A percentile compares a stretch with the other conserved stretches of the same genome.
Evolutionary conservation across 2,797 vertebrate species (phyloP).

Genomic region (Smutsia temminckii): DNA sequence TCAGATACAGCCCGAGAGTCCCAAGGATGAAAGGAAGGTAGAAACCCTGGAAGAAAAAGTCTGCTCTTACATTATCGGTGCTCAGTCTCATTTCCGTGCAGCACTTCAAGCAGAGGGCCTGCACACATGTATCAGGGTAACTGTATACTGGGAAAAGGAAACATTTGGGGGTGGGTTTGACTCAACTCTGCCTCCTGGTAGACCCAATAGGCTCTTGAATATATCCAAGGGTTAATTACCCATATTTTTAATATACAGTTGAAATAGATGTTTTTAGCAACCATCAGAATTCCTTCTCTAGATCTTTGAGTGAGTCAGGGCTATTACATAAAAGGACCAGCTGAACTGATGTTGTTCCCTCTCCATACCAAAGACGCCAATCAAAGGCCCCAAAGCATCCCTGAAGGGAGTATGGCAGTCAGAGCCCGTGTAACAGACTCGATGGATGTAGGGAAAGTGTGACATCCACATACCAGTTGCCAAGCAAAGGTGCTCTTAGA

Average conservation of each 20-base stretch:
- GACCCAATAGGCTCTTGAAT: neutral
- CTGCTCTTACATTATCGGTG: neutral
- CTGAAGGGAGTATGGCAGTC: neutral
- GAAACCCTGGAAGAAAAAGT: neutral
- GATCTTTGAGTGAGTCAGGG: neutral
- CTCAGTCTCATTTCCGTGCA: neutral
- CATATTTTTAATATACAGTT: neutral
- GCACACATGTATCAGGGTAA: neutral
- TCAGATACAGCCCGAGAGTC: neutral
- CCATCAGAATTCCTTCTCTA: neutral
- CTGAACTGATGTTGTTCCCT: neutral
- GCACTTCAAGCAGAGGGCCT: neutral
- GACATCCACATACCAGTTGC: neutral
- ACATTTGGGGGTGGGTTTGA: neutral
- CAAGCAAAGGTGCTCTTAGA: neutral
- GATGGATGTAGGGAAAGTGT: rapidly evolving
- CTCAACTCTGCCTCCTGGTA: neutral
- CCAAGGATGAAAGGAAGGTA: neutral
- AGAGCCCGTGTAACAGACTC: neutral
- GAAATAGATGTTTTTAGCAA: neutral
- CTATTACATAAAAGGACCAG: neutral
- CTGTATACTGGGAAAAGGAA: neutral
- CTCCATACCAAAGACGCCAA: neutral
- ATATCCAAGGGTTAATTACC: neutral
- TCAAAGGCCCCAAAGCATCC: neutral